Conservation (phyloP, 2,113 vertebrate species). For the Sinosuthora webbiana region DNA sequence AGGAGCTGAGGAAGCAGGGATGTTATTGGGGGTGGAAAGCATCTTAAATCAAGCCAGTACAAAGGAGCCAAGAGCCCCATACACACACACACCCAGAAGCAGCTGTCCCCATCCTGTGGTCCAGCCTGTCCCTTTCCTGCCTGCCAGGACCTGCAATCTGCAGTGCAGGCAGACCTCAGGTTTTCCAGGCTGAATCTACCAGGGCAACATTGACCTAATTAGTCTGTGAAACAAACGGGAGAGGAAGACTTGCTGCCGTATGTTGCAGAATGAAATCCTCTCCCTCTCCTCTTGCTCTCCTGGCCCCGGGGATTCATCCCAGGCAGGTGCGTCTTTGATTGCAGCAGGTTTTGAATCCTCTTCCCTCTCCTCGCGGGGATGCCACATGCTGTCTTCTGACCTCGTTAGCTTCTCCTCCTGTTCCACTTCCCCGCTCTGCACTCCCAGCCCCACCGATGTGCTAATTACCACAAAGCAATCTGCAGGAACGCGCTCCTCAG, state of each 20-base stretch:
- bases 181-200: background rate
- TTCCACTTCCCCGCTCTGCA: background rate
- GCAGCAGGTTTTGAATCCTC: conserved; percentile 50
- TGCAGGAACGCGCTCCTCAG: background rate
- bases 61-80: background rate
- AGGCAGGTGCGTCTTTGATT: conserved; percentile 46
- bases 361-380: conserved; percentile 8
- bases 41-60: background rate
- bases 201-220: conserved; percentile 52
- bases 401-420: conserved; percentile 64
- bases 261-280: background rate
- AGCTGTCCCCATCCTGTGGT: rapidly evolving
- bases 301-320: conserved; percentile 24
- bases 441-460: background rate
- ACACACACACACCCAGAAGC: background rate
- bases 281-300: background rate
- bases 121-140: rapidly evolving
- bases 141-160: background rate
- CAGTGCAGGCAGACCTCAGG: background rate
- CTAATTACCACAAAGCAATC: conserved; percentile 52
- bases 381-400: conserved; percentile 65
- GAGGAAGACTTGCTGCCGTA: background rate
- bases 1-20: background rate
- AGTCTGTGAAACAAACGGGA: background rate
- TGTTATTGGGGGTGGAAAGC: background rate